These are phyloP conservation scores for Drosophila setifemur DNA, from an alignment of 1,140 invertebrate genomes.

Conservation along the genomic window DNA sequence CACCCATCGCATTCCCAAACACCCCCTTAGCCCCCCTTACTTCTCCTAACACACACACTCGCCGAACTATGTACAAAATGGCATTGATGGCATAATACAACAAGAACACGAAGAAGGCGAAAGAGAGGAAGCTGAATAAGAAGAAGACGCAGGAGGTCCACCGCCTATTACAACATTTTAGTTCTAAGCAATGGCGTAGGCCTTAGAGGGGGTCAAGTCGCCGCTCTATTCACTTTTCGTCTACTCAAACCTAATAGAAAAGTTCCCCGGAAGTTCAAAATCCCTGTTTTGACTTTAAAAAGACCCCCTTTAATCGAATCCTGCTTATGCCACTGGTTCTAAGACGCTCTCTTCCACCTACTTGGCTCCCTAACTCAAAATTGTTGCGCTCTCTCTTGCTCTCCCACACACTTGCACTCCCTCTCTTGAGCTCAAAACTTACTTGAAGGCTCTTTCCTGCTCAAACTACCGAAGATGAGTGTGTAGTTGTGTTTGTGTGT, in stretches of 20 bases:
- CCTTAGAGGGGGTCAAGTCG: not conserved
- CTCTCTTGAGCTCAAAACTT: constrained; percentile 43
- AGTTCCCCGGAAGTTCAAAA: not conserved
- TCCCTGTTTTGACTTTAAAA: not conserved
- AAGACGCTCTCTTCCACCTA: constrained; percentile 36
- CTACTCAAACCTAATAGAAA: not conserved
- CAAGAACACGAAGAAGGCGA: constrained; percentile 33
- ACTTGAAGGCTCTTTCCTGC: constrained; percentile 45
- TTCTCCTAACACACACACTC: too few relatives aligned
- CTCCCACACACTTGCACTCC: constrained; percentile 10
- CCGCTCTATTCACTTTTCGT: too few relatives aligned
- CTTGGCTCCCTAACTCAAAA: constrained; percentile 50
- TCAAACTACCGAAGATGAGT: constrained; percentile 56
- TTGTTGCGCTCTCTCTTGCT: constrained; percentile 51
- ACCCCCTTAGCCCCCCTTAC: constrained; percentile 23
- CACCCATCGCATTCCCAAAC: constrained; percentile 18
- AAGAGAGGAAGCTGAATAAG: constrained; percentile 3
- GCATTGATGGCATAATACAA: constrained; percentile 79
- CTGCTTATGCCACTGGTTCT: not conserved
- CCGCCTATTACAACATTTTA: constrained; percentile 75
- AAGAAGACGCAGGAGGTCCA: constrained; percentile 31
- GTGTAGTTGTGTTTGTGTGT: constrained; percentile 46
- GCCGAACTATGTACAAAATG: constrained; percentile 68
- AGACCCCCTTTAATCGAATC: too few relatives aligned
- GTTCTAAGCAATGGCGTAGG: constrained; percentile 34